Percentiles rank a stretch among this genome's conserved stretches.
Evolutionary conservation across 2,888 invertebrate genomes (phyloP).

Genomic region (Tribolium freemani): DNA sequence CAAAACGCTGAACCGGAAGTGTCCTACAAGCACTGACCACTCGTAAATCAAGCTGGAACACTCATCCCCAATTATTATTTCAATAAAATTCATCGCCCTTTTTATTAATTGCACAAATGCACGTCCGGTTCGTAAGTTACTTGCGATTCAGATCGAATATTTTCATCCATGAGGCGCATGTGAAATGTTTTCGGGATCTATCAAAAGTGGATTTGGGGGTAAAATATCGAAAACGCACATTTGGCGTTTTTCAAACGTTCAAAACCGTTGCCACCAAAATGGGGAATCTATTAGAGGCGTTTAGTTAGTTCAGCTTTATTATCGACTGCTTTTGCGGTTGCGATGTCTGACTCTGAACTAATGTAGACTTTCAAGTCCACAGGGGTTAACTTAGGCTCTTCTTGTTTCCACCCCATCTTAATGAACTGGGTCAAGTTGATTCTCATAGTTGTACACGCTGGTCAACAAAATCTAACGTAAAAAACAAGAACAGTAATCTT

Average conservation of each 20-base stretch:
- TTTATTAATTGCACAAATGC: too few species aligned
- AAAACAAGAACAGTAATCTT: not conserved
- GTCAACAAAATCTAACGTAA: not conserved
- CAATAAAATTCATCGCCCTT: not conserved
- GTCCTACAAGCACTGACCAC: constrained; percentile 30
- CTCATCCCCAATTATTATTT: not conserved
- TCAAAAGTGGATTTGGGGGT: constrained; percentile 34
- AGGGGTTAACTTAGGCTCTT: constrained; percentile 29
- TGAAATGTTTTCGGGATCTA: constrained; percentile 38
- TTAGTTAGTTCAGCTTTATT: constrained; percentile 44
- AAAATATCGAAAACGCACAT: not conserved
- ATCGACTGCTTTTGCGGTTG: constrained; percentile 45
- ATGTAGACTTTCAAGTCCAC: constrained; percentile 43
- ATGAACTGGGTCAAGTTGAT: constrained; percentile 44
- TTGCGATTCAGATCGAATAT: not conserved
- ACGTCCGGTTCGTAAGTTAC: not conserved
- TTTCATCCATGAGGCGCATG: constrained; percentile 30
- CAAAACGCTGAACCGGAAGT: constrained; percentile 33
- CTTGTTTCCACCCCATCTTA: constrained; percentile 31
- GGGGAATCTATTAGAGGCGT: constrained; percentile 45
- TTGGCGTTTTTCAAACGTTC: not conserved
- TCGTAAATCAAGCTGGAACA: constrained; percentile 38
- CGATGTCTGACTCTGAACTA: constrained; percentile 44
- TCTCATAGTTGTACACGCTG: constrained; percentile 12
- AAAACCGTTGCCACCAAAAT: too few species aligned